Percentiles rank a stretch among this genome's conserved stretches.
Conservation (phyloP, 2,888 invertebrate species). For the Conomelus anceps region DNA sequence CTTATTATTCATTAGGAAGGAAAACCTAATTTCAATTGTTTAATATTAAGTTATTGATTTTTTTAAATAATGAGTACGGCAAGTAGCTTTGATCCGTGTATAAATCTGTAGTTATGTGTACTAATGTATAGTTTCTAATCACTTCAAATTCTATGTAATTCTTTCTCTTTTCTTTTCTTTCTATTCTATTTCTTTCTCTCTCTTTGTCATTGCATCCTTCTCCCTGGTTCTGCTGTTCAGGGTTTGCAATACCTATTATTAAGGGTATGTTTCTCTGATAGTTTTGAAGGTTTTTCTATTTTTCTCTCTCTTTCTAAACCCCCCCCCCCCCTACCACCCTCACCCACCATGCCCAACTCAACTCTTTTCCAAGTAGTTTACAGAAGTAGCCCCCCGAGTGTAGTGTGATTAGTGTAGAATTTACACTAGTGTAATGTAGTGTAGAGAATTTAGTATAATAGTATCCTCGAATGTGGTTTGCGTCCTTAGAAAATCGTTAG, state of each 20-base stretch:
- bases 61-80: neutral
- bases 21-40: no score
- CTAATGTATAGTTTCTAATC: neutral
- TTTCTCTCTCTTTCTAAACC: neutral
- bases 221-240: no score
- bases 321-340: neutral
- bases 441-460: neutral
- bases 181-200: constrained; percentile 3
- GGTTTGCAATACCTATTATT: constrained; percentile 32
- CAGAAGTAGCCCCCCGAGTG: neutral
- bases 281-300: neutral
- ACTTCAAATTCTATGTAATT: neutral
- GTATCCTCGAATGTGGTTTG: neutral
- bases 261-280: constrained; percentile 31
- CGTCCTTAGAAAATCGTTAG: neutral
- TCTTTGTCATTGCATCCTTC: neutral
- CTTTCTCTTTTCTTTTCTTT: constrained; percentile 11
- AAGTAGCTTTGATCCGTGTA: neutral
- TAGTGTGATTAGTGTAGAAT: neutral
- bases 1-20: no score
- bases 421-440: neutral
- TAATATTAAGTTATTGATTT: no score
- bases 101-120: neutral
- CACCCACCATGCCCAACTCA: neutral
- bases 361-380: neutral